phyloP scores from a whole-genome alignment of 1,140 invertebrate genomes.

The Tyrophagus putrescentiae region DNA sequence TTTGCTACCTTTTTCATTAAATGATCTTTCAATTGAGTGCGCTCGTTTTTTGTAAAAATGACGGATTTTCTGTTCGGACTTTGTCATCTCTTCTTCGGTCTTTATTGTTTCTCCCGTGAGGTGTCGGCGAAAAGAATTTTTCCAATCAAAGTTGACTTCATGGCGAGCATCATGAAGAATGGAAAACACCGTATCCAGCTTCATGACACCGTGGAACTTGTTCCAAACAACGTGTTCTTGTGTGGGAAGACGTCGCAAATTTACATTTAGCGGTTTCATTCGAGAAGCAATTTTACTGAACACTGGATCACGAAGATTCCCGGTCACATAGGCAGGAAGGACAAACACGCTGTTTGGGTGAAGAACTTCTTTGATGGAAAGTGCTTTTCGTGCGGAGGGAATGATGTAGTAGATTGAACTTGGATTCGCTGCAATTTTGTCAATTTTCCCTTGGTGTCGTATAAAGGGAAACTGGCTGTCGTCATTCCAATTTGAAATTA shows the following conservation, averaged over 20 bases:
- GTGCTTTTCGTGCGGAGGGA: not conserved
- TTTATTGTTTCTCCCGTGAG: not conserved
- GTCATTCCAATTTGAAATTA: conserved; percentile 5
- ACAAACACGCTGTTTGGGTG: not conserved
- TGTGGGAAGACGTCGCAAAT: not conserved
- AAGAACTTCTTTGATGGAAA: not conserved
- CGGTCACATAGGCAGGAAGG: not conserved
- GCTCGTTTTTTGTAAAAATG: not conserved
- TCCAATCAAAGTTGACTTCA: not conserved
- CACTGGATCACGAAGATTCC: conserved; percentile 5
- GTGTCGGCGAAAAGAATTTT: not conserved
- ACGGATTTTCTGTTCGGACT: not conserved
- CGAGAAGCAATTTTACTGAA: conserved; percentile 1
- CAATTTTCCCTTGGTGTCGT: not conserved
- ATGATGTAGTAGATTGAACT: conserved; percentile 1
- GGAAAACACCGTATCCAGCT: not conserved
- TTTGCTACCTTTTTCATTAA: too few relatives aligned
- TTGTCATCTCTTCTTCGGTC: not conserved
- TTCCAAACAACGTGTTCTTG: conserved; percentile 10
- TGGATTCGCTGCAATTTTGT: not conserved
- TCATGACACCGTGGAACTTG: conserved; percentile 11
- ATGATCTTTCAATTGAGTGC: not conserved
- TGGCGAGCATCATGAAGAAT: not conserved
- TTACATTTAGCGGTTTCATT: not conserved
- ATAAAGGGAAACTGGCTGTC: not conserved